Evolutionary conservation across 2,113 vertebrate genomes (phyloP), one percentile per base, ranked within the genome.

Genomic region (Psilopogon haemacephalus): DNA sequence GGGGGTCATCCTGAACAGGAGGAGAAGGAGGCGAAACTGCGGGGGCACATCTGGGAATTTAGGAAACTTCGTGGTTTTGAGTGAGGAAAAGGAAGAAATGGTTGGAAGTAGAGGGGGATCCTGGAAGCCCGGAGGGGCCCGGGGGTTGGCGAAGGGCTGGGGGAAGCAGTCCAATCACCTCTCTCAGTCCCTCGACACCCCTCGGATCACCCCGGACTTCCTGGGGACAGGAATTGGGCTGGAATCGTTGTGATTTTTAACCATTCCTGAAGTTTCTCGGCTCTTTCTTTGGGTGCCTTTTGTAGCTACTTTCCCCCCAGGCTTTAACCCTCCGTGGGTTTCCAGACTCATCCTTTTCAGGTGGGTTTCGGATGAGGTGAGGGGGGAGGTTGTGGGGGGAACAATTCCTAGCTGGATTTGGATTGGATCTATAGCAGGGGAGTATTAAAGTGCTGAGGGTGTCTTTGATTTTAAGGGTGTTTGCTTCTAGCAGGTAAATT

Each of bases 381-480:
- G 48, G 12, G 48, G 48, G 23, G 26, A 50, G 48, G 12, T 50
- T 24, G 46, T 48, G 46, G 21, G 21, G 46, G 46, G 21, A 48
- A 21, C 23, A 50, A 50, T 50, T 68, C 44, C 12, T 0, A 67
- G 59, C 5, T 3, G 67, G 40, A 23, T 13, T 12, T 1, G 72
- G 63, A 2, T 6, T 0, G 71, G 81, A 18, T 2, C 3, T 8
- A 0, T 5, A 0, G 62, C 9, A 8, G 44, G 54, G 8, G 9
- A 1, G 15, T 2, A 38, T 3, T 35, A 32, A 2, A 15, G 23
- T 15, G 32, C 12, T 14, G 8, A 7, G 62, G 20, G 46, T 30
- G 38, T 15, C n/a, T 7, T 8, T 2, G 7, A 1, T 0, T 12
- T 6, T 2, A 0, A 3, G 58, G 27, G 27, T 3, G 2, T 28